Evolutionary conservation across 2,888 invertebrate genomes (phyloP), one percentile per base, ranked within the genome.

Genomic region (Scrobipalpa atriplicella): DNA sequence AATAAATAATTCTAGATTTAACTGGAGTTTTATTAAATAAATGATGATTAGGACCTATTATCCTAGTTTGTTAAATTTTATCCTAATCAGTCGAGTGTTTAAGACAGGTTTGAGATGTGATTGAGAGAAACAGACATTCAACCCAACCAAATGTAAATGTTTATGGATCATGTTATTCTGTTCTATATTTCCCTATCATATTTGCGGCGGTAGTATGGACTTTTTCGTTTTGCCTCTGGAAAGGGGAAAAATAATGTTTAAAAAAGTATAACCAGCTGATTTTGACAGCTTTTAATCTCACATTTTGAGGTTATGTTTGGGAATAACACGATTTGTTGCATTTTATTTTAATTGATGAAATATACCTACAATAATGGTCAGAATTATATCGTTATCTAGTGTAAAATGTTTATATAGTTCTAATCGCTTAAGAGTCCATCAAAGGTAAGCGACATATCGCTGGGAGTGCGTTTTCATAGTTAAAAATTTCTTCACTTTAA

Each of bases 371-470:
- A 41, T 38, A 16, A 68, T 68, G 68, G 68, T 68, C 51, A 66
- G 65, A 65, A 65, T 66, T 19, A 52, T 64, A 10, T 63, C 19
- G 60, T 39, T 60, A 65, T 36, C 64, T 58, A 56, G 65, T 39
- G 54, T 64, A 7, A 68, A 69, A 67, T 38, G n/a, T 21, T 38
- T 69, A 10, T 52, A 43, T 64, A 56, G 18, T 29, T 61, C 18
- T 29, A 62, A 51, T n/a, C 51, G 66, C 7, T 19, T 47, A 11
- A 69, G 62, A 64, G 70, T 69, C 56, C 63, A 69, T 58, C 73
- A 71, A 69, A 73, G 73, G 78, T 76, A 29, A 21, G 19, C 43
- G 9, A 58, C n/a, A 36, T 19, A 13, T 2, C 0, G 6, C 3
- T 21, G 11, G 11, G 19, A 47, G n/a, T n/a, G 7, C n/a, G 16